These are phyloP conservation scores for Pediacus dermestoides DNA, from an alignment of 2,888 invertebrate species.

Conservation along the genomic window DNA sequence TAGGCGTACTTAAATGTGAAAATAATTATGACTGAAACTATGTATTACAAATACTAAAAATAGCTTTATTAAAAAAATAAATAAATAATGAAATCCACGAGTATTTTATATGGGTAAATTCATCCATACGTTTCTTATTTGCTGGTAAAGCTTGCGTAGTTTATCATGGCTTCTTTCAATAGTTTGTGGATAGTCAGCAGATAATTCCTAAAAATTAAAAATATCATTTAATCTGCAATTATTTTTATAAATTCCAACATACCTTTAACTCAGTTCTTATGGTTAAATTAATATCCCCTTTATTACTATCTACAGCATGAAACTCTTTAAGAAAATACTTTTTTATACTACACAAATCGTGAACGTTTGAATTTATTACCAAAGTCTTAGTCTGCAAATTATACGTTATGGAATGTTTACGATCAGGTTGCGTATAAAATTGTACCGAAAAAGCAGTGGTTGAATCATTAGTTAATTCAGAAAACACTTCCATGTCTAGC, in stretches of 20 bases:
- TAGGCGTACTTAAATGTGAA: too few relatives aligned
- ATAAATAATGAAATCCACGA: too few relatives aligned
- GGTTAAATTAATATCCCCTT: background rate
- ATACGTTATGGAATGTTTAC: constrained; percentile 29
- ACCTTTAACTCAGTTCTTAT: background rate
- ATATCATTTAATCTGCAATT: background rate
- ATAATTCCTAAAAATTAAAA: too few relatives aligned
- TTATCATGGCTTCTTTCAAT: too few relatives aligned
- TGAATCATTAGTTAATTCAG: constrained; percentile 28
- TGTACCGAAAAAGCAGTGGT: constrained; percentile 25
- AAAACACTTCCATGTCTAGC: constrained; percentile 34
- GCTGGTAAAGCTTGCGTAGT: too few relatives aligned
- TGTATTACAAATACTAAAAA: too few relatives aligned
- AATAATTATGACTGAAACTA: too few relatives aligned
- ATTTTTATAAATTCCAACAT: background rate
- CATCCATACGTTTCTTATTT: too few relatives aligned
- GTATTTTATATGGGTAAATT: too few relatives aligned
- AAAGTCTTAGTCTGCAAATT: constrained; percentile 28
- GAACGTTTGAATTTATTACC: constrained; percentile 25
- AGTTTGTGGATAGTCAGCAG: too few relatives aligned
- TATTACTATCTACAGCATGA: background rate
- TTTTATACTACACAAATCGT: constrained; percentile 33
- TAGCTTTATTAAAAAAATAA: too few relatives aligned
- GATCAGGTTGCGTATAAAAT: constrained; percentile 24
- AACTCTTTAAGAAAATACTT: constrained; percentile 29